phyloP scores from a whole-genome alignment of 2,888 invertebrate genomes.

The Morpho deidamia region DNA sequence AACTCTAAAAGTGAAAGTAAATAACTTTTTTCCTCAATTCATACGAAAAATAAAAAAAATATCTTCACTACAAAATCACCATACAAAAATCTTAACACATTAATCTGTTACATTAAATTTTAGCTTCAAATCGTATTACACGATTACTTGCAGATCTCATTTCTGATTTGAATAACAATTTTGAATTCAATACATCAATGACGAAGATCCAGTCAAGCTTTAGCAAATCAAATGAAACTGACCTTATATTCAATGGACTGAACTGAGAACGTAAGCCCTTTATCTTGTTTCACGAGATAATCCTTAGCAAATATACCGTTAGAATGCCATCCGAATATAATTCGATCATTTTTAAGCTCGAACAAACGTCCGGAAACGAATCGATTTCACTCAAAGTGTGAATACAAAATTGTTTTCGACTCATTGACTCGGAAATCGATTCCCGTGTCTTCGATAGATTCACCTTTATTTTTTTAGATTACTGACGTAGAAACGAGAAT shows the following conservation, averaged over 20 bases:
- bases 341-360: slow-evolving; percentile 44
- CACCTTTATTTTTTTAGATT: slow-evolving; percentile 6
- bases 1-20: no score
- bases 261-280: slow-evolving; percentile 4
- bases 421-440: slow-evolving; percentile 67
- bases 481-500: background rate
- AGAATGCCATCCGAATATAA: slow-evolving; percentile 16
- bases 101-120: no score
- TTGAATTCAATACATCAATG: no score
- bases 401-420: slow-evolving; percentile 50
- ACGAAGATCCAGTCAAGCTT: background rate
- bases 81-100: no score
- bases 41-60: no score
- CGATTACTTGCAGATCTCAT: no score
- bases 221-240: slow-evolving; percentile 2
- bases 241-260: slow-evolving; percentile 1
- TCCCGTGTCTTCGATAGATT: slow-evolving; percentile 31
- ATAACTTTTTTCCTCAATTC: no score
- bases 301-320: slow-evolving; percentile 4
- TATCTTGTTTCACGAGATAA: slow-evolving; percentile 9
- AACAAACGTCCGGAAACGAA: slow-evolving; percentile 46
- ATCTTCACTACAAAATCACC: no score
- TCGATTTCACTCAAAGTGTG: slow-evolving; percentile 52
- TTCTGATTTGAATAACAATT: no score
- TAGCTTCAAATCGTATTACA: no score